A percentile compares a stretch with the other conserved stretches of the same genome.
Evolutionary conservation across 2,888 invertebrate genomes (phyloP).

Genomic region (Drosophila gaucha): DNA sequence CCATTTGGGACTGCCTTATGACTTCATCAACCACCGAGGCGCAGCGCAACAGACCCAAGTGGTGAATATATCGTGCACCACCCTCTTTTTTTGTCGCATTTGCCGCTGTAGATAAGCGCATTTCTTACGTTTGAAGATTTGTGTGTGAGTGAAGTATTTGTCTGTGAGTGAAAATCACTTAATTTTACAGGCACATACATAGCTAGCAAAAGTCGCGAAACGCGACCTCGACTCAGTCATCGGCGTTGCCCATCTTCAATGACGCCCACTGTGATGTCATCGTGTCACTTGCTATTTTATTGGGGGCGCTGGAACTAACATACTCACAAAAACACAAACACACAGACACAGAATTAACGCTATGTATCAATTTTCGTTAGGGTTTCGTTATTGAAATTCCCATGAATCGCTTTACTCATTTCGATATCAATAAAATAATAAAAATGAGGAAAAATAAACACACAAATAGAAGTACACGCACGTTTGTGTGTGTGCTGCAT

Average conservation of each 20-base stretch:
- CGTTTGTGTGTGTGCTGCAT: not conserved
- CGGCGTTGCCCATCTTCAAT: slow-evolving; percentile 29
- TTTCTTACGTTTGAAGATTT: slow-evolving; percentile 15
- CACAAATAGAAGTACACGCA: not conserved
- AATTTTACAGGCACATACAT: slow-evolving; percentile 16
- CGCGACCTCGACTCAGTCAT: slow-evolving; percentile 37
- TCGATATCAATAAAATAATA: slow-evolving; percentile 43
- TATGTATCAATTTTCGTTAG: slow-evolving; percentile 62
- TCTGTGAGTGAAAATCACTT: not conserved
- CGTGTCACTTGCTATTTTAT: slow-evolving; percentile 55
- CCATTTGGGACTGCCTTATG: slow-evolving; percentile 45
- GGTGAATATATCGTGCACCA: slow-evolving; percentile 1
- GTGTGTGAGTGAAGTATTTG: slow-evolving; percentile 1
- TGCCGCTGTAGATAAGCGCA: slow-evolving; percentile 33
- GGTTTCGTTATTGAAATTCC: slow-evolving; percentile 52
- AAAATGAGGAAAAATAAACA: slow-evolving; percentile 11
- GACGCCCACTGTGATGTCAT: slow-evolving; percentile 58
- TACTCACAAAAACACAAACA: slow-evolving; percentile 1
- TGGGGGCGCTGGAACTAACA: slow-evolving; percentile 6
- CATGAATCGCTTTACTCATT: slow-evolving; percentile 45
- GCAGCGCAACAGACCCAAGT: slow-evolving; percentile 5
- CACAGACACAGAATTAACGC: slow-evolving; percentile 3
- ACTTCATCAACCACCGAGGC: slow-evolving; percentile 56
- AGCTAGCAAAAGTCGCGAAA: slow-evolving; percentile 18
- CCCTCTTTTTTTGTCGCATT: not conserved